Evolutionary conservation across 2,888 invertebrate species (phyloP).

Genomic region (Megamerina dolium): DNA sequence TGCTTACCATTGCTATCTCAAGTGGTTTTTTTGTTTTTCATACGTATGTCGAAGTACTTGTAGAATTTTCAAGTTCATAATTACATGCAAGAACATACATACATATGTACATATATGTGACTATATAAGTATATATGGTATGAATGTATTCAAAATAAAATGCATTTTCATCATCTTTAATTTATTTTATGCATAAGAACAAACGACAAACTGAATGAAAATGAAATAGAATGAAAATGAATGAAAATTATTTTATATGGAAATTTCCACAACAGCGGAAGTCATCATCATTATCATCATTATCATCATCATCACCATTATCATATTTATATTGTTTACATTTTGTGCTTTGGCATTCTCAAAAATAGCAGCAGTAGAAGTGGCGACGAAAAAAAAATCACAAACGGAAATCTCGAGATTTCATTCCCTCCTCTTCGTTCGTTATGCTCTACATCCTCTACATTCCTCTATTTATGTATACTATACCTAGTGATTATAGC

Average conservation of each 20-base stretch:
- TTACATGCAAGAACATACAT: constrained; percentile 1
- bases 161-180: constrained; percentile 42
- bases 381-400: background rate
- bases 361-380: background rate
- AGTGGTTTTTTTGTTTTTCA: constrained; percentile 4
- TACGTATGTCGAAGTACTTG: background rate
- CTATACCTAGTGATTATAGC: too few species aligned
- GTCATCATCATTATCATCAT: constrained; percentile 21
- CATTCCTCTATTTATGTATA: too few species aligned
- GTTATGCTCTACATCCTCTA: too few species aligned
- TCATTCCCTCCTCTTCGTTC: too few species aligned
- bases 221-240: background rate
- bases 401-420: constrained; percentile 12
- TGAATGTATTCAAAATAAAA: constrained; percentile 18
- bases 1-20: constrained; percentile 3
- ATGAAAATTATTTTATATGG: background rate
- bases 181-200: constrained; percentile 33
- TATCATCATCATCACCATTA: constrained; percentile 19
- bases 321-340: constrained; percentile 35
- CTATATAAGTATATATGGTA: background rate
- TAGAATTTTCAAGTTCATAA: constrained; percentile 15
- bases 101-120: constrained; percentile 1
- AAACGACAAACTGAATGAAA: background rate
- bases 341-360: constrained; percentile 18
- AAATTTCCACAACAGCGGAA: constrained; percentile 11